These are phyloP conservation scores for Hirundo rustica DNA, from an alignment of 2,797 vertebrate species.

Conservation along the genomic window DNA sequence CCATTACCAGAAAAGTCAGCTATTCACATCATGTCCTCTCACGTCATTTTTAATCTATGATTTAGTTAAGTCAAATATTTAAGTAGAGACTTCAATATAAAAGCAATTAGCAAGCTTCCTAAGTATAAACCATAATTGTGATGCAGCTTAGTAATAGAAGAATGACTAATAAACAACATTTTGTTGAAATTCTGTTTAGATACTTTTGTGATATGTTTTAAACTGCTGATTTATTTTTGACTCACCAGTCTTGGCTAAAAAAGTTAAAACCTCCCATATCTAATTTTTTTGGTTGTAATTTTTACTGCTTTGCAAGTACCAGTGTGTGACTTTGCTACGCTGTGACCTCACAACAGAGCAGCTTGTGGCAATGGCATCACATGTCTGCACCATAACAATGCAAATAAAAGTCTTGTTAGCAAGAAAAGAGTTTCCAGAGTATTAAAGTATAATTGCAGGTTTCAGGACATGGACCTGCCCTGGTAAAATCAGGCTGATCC, in stretches of 20 bases:
- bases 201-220: background rate
- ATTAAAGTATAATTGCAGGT: background rate
- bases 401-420: background rate
- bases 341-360: background rate
- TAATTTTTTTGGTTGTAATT: background rate
- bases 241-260: background rate
- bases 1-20: background rate
- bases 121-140: constrained; percentile 28
- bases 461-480: background rate
- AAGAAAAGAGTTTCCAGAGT: constrained; percentile 4
- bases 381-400: background rate
- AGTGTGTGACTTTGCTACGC: background rate
- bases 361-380: background rate
- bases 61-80: constrained; percentile 42
- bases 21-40: constrained; percentile 9
- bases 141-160: constrained; percentile 1
- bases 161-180: constrained; percentile 33
- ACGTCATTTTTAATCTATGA: constrained; percentile 1
- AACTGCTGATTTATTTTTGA: constrained; percentile 2
- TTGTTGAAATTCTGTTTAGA: constrained; percentile 4
- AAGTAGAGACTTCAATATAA: constrained; percentile 50
- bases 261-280: background rate
- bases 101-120: constrained; percentile 48
- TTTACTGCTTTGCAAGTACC: background rate
- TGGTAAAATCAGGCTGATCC: background rate